Evolutionary conservation across 2,888 invertebrate genomes (phyloP), one percentile per base, ranked within the genome.

Genomic region (Antitype chi): DNA sequence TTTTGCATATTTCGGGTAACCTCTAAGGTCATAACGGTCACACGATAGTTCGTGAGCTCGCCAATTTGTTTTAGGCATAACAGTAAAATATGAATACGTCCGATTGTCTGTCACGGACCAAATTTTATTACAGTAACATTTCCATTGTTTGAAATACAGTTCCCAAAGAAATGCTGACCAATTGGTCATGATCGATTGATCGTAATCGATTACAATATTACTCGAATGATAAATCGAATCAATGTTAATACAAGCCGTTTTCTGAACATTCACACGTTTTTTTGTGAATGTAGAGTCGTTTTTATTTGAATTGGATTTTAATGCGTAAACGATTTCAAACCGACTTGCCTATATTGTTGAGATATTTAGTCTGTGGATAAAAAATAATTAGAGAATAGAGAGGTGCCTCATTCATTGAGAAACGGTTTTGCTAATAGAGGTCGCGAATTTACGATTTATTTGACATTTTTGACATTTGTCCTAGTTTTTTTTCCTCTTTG

Each of bases 21-120:
- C 53, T 52, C 38, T 71, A 91, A 93, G 92, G 93, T 93, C 91
- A 90, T 64, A 72, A 62, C 85, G 81, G 88, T 92, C 92, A 82
- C 91, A 92, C 91, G 90, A 74, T 81, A 78, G 86, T 89, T 91
- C 92, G 92, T 93, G 93, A 91, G 90, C 88, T 76, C 69, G 75
- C 67, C 88, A 87, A 89, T 91, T 91, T 92, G 89, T 90, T 88
- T 90, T 89, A 86, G 87, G 74, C 86, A 90, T 88, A 92, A 90
- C 89, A 85, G 90, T 91, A 88, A 89, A 92, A 89, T 92, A 91
- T 93, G 89, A 90, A 90, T 87, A 89, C 91, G 86, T 90, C 83
- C 83, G 80, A 60, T 78, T 62, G 77, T 84, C 80, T 68, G 85
- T 85, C 82, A 86, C 89, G 88, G 89, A 87, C 87, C 77, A 84